Base-by-base conservation (phyloP, 1,140 invertebrate species). In the Halesus radiatus region DNA sequence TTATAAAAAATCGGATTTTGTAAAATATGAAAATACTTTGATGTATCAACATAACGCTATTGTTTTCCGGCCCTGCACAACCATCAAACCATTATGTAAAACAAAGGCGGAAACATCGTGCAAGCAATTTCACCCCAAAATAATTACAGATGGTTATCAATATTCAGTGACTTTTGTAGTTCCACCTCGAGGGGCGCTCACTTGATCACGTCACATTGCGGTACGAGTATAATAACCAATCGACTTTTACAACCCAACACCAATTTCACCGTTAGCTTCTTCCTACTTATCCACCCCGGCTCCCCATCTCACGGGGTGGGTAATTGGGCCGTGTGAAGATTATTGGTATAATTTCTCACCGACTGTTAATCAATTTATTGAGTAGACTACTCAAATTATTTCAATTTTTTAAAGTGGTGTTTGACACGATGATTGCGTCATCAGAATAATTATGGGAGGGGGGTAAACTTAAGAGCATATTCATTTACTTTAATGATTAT, bases 61-160 rank as follows among this genome's bases (percentile, higher is more conserved):
- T 32, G 22, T 70, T 8, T 45, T 70, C n/a, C 66, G 66, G 66
- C 37, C 66, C 66, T 70, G 66, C 3, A 37, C 29, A 50, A 52
- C 37, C 66, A 70, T 70, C 78, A 78, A 58, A 73, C 75, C 78
- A 83, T 73, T 74, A 83, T 53, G 81, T 79, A 79, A 79, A 73
- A 73, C 68, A 79, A 73, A 56, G 73, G 76, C 66, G 76, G 76
- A 77, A 77, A 29, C 50, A 70, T 58, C 50, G 64, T 70, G 64
- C 66, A 79, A 79, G 78, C 78, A 64, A 76, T 76, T 81, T 82
- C 77, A 58, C 76, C 80, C 72, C 52, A 78, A 79, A 79, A 83
- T 83, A 83, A 83, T 83, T 81, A 74, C 82, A 79, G 82, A 83
- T 83, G 80, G 74, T 81, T 83, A 83, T 83, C 82, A 83, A 83